phyloP scores from a whole-genome alignment of 2,113 vertebrate genomes.

The Chionomys nivalis region DNA sequence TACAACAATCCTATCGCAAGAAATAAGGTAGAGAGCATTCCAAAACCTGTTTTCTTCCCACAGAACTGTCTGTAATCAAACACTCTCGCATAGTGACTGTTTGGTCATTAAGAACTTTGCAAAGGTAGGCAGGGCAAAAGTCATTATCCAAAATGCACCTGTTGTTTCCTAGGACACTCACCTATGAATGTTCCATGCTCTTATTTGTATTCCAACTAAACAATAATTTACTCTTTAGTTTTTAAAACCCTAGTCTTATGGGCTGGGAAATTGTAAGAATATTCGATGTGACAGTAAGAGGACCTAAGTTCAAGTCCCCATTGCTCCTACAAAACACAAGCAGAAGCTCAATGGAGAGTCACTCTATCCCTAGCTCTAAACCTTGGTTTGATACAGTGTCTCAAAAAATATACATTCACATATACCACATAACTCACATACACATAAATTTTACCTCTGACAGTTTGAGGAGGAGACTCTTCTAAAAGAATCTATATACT shows the following conservation, averaged over 20 bases:
- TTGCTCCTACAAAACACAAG: no score
- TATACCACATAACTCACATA: neutral
- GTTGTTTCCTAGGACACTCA: neutral
- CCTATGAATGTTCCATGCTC: neutral
- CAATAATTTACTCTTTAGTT: neutral
- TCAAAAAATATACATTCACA: neutral
- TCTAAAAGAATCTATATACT: neutral
- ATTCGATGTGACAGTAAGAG: neutral
- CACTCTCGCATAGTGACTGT: fast-evolving
- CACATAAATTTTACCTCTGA: neutral
- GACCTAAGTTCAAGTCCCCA: neutral
- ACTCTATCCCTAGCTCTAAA: neutral
- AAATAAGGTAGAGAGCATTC: neutral
- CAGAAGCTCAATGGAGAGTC: neutral
- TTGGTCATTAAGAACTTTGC: neutral
- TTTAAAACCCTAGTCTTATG: neutral
- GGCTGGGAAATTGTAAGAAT: neutral
- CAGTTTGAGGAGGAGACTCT: neutral
- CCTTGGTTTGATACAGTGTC: neutral
- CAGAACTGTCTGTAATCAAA: neutral
- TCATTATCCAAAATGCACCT: neutral
- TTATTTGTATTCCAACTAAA: neutral
- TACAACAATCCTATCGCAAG: neutral
- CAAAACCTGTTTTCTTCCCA: neutral
- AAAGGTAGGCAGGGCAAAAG: neutral